Base-by-base conservation (phyloP, 2,113 vertebrate species). In the Sardina pilchardus region DNA sequence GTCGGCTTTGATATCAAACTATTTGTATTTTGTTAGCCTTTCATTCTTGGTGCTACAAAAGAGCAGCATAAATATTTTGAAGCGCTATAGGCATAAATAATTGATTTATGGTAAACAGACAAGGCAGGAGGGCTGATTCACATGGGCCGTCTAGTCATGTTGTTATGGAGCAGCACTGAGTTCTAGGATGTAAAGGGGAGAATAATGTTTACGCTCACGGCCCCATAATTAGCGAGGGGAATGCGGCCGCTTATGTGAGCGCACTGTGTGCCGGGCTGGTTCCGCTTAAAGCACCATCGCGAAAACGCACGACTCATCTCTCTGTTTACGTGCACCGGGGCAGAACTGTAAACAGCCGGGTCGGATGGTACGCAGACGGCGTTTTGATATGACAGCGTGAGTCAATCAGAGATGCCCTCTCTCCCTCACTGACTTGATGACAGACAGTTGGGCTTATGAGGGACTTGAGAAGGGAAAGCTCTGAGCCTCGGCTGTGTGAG, bases 41-140 rank as follows among this genome's bases (percentile, higher is more conserved):
- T 63, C 67, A 75, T 75, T 42, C 87, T 87, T 86, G 85, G 83
- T 39, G 88, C 89, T 87, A 91, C 88, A 87, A 85, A 78, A 87
- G 88, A 86, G 88, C 87, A 93, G 89, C 90, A 91, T 94, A 95
- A 94, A 95, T 93, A 95, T 95, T 95, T 93, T 91, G 93, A 93
- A 89, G 92, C 92, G 89, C 90, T 86, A 89, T 90, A 89, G 84
- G 88, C 90, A 92, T 93, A 93, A 94, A 94, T 94, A 93, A 95
- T 95, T 92, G 91, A 94, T 93, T 91, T 90, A 90, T 93, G 91
- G 90, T 92, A 90, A 93, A 92, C 89, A 92, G 88, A 86, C 86
- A 89, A 92, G 89, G 92, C 88, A 89, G 82, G 88, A 92, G 88
- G 87, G 85, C 87, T 88, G 78, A 88, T 93, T 94, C 93, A 91